Conservation (phyloP, 2,888 invertebrate species). For the Baronia brevicornis region DNA sequence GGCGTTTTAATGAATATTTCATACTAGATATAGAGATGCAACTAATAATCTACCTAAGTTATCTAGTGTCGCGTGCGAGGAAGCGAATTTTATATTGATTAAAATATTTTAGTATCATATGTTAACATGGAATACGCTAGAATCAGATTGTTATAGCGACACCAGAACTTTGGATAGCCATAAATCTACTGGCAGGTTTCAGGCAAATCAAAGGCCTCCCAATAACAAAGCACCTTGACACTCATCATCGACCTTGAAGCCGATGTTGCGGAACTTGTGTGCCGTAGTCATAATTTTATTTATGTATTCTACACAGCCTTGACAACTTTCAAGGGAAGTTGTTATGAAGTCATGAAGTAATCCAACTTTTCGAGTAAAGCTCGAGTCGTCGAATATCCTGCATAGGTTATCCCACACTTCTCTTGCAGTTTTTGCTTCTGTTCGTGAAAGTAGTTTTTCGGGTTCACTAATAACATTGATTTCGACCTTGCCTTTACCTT, state of each 20-base stretch:
- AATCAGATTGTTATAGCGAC: no score
- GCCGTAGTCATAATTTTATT: conserved; percentile 14
- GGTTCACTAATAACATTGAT: no score
- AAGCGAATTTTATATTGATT: no score
- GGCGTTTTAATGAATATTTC: no score
- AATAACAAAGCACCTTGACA: conserved; percentile 16
- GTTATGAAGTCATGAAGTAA: conserved; percentile 13
- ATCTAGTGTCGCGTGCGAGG: no score
- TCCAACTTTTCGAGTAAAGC: conserved; percentile 14
- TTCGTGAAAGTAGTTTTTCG: no score
- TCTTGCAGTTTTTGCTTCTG: conserved; percentile 2
- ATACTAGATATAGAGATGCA: no score
- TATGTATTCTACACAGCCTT: conserved; percentile 12
- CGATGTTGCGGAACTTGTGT: conserved; percentile 13
- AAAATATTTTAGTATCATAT: no score
- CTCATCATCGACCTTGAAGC: conserved; percentile 16
- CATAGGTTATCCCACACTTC: conserved; percentile 13
- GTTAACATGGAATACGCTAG: no score
- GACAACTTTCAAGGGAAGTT: conserved; percentile 9
- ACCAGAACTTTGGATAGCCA: conserved; percentile 10
- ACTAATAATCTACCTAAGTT: no score
- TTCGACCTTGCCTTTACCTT: no score
- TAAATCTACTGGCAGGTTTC: conserved; percentile 12
- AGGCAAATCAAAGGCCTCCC: conserved; percentile 11
- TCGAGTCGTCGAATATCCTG: conserved; percentile 15